Conservation (phyloP, 2,888 invertebrate genomes). For the Papilio demoleus region DNA sequence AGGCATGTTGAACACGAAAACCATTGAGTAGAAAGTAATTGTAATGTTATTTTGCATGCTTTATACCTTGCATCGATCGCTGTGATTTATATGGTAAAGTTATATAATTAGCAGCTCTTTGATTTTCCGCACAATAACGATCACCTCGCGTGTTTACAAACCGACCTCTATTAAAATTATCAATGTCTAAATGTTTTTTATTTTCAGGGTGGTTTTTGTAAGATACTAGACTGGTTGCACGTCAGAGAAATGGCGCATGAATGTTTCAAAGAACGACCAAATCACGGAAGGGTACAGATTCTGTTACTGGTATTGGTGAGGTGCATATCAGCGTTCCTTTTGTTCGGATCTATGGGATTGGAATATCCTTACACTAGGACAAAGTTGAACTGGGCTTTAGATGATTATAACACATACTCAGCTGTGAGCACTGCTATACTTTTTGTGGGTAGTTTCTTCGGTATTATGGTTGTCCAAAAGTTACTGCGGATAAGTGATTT, state of each 20-base stretch:
- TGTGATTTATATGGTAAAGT: no score
- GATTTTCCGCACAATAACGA: neutral
- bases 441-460: conserved; percentile 76
- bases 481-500: conserved; percentile 63
- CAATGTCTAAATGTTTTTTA: neutral
- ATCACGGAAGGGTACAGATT: conserved; percentile 68
- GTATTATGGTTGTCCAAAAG: conserved; percentile 60
- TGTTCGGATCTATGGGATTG: conserved; percentile 72
- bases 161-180: neutral
- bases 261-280: conserved; percentile 73
- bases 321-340: conserved; percentile 58
- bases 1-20: neutral
- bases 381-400: conserved; percentile 85
- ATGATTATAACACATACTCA: conserved; percentile 81
- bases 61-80: neutral
- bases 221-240: conserved; percentile 62
- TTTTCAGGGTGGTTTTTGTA: conserved; percentile 56
- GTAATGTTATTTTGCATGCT: neutral
- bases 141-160: conserved; percentile 11
- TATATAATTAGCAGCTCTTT: neutral
- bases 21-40: neutral
- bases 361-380: conserved; percentile 84
- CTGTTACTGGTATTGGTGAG: conserved; percentile 62
- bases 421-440: conserved; percentile 73
- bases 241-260: conserved; percentile 75